These are phyloP conservation scores for Sitophilus oryzae DNA, from an alignment of 1,140 invertebrate species.

Conservation along the genomic window DNA sequence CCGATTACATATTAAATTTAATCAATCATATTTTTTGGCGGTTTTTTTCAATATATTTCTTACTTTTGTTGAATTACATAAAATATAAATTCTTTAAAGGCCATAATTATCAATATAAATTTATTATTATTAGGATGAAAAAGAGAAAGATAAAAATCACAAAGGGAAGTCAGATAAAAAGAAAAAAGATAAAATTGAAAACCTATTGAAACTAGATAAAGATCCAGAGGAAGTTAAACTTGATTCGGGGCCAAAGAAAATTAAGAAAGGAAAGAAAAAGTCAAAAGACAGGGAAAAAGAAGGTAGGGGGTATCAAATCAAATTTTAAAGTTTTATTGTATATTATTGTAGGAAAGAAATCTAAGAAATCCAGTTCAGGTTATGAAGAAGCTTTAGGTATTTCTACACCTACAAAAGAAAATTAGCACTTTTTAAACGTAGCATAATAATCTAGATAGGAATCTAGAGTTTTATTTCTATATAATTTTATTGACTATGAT, in stretches of 20 bases:
- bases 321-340: neutral
- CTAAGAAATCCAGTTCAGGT: constrained; percentile 45
- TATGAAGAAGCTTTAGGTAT: constrained; percentile 82
- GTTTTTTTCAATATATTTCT: too few species aligned
- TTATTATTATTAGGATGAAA: constrained; percentile 25
- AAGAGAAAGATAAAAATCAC: constrained; percentile 42
- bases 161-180: constrained; percentile 42
- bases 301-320: constrained; percentile 36
- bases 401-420: constrained; percentile 86
- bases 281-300: constrained; percentile 47
- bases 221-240: constrained; percentile 22
- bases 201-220: constrained; percentile 26
- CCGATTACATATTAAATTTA: too few species aligned
- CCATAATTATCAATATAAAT: neutral
- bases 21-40: too few species aligned
- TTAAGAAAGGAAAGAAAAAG: constrained; percentile 44
- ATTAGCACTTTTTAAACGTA: too few species aligned
- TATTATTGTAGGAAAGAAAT: constrained; percentile 38
- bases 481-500: too few species aligned
- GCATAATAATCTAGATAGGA: too few species aligned
- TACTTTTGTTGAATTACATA: too few species aligned
- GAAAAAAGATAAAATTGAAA: constrained; percentile 25
- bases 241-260: constrained; percentile 41
- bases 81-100: constrained; percentile 3
- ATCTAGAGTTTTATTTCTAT: too few species aligned